Evolutionary conservation across 2,113 vertebrate genomes (phyloP).

Genomic region (Camelus dromedarius): DNA sequence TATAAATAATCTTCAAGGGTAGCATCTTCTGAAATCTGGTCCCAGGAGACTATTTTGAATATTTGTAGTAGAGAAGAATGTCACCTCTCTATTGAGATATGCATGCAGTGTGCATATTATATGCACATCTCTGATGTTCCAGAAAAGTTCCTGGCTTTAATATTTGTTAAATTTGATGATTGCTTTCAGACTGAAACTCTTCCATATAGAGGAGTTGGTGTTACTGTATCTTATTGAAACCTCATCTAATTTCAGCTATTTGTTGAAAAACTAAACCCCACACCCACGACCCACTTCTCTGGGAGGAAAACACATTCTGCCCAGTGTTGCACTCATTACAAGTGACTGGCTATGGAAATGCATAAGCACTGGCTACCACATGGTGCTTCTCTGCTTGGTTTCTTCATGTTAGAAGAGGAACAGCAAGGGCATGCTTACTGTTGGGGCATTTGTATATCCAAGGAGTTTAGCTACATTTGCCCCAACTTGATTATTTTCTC

Average conservation of each 20-base stretch:
- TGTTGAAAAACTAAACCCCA: background rate
- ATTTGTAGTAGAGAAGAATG: background rate
- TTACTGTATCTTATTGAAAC: background rate
- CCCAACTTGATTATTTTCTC: background rate
- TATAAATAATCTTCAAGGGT: background rate
- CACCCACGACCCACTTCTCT: background rate
- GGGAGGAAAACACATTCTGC: background rate
- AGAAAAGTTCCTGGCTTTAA: background rate
- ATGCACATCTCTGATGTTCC: background rate
- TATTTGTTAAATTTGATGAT: background rate
- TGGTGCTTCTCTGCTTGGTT: background rate
- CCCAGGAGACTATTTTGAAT: background rate
- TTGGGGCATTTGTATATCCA: background rate
- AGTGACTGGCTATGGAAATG: background rate
- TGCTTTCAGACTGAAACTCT: background rate
- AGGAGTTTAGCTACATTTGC: background rate
- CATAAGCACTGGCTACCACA: background rate
- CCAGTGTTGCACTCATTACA: background rate
- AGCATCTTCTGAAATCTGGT: slow-evolving; percentile 4
- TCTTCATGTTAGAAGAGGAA: background rate
- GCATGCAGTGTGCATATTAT: background rate
- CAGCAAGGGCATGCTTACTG: background rate
- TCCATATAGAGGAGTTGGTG: background rate
- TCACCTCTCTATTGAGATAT: background rate
- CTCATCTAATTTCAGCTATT: background rate